Evolutionary conservation across 2,888 invertebrate genomes (phyloP).

Genomic region (Mantis religiosa): DNA sequence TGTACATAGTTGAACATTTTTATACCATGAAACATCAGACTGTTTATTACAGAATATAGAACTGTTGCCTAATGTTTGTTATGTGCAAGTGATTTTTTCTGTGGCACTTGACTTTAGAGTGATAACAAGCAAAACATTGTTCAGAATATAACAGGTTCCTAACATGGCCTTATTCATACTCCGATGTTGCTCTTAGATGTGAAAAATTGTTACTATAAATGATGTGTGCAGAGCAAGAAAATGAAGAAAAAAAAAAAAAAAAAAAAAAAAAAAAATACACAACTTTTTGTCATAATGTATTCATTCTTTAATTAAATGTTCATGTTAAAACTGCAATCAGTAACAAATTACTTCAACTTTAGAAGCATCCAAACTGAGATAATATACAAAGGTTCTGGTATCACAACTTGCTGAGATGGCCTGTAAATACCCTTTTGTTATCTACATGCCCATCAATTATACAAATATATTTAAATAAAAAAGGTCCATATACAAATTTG

Average conservation of each 20-base stretch:
- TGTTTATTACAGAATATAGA: constrained; percentile 23
- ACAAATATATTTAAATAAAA: background rate
- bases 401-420: background rate
- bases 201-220: constrained; percentile 16
- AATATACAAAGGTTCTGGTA: background rate
- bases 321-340: background rate
- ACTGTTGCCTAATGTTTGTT: constrained; percentile 28
- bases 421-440: background rate
- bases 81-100: constrained; percentile 15
- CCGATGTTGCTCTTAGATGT: constrained; percentile 23
- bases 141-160: constrained; percentile 21
- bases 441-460: background rate
- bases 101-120: constrained; percentile 15
- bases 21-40: constrained; percentile 21
- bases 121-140: constrained; percentile 8
- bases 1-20: constrained; percentile 28
- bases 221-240: constrained; percentile 1
- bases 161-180: constrained; percentile 25
- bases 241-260: background rate
- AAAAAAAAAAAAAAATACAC: background rate
- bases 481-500: background rate
- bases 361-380: background rate
- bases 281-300: background rate
- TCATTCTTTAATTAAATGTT: background rate
- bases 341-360: background rate